Conservation (phyloP, 1,140 invertebrate species). For the Euglossa dilemma region DNA sequence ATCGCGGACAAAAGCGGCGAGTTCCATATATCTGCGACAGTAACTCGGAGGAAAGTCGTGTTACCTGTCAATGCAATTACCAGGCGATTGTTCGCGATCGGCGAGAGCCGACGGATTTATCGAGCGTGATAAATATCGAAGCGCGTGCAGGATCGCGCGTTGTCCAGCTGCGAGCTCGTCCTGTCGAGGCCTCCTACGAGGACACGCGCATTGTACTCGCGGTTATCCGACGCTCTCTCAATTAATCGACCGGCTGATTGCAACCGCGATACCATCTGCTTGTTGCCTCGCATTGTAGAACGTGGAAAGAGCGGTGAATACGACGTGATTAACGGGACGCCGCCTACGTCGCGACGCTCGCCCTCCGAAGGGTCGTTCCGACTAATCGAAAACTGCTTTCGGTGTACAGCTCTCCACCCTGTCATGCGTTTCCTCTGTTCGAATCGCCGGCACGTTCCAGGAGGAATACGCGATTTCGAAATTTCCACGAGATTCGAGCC, state of each 20-base stretch:
- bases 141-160: conserved; percentile 16
- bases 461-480: neutral
- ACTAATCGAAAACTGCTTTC: conserved; percentile 24
- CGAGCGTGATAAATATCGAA: conserved; percentile 50
- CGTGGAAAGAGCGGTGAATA: conserved; percentile 50
- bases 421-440: no score
- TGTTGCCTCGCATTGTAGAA: conserved; percentile 36
- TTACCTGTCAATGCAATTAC: conserved; percentile 39
- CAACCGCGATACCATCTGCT: conserved; percentile 60
- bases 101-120: conserved; percentile 45
- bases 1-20: neutral
- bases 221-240: conserved; percentile 65
- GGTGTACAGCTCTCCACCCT: neutral
- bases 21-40: neutral
- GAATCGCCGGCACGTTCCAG: no score
- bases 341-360: conserved; percentile 41
- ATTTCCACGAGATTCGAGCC: no score
- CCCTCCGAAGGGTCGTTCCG: conserved; percentile 24
- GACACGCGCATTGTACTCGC: conserved; percentile 53
- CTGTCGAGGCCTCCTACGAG: conserved; percentile 42
- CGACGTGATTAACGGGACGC: conserved; percentile 41
- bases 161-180: conserved; percentile 33
- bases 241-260: conserved; percentile 70
- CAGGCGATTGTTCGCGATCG: conserved; percentile 44
- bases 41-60: conserved; percentile 19